A percentile compares a stretch with the other conserved stretches of the same genome.
Conservation (phyloP, 2,888 invertebrate genomes). For the Andricus curvator region DNA sequence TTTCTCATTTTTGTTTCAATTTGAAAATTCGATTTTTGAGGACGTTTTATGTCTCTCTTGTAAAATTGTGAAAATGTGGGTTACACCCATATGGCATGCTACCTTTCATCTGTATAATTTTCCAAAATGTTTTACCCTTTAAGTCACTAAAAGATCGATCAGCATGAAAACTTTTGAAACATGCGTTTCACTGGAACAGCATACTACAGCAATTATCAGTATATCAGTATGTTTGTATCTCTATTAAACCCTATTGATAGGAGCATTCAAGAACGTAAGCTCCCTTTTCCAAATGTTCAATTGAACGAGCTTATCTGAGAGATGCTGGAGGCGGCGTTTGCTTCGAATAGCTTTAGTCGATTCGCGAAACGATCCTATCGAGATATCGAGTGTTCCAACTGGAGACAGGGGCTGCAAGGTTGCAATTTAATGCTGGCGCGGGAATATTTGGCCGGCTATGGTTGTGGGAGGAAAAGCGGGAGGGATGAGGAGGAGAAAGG, state of each 20-base stretch:
- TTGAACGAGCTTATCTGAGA: constrained; percentile 35
- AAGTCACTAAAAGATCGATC: neutral
- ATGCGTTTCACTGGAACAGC: neutral
- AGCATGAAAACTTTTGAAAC: neutral
- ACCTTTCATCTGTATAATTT: no score
- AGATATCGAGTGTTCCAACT: constrained; percentile 35
- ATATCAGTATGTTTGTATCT: neutral
- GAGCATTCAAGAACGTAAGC: constrained; percentile 34
- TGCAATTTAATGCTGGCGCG: constrained; percentile 69
- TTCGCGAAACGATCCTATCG: constrained; percentile 38
- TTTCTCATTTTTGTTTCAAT: no score
- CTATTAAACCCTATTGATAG: constrained; percentile 31
- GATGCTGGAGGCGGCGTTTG: constrained; percentile 35
- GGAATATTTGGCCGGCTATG: constrained; percentile 66
- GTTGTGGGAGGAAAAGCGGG: constrained; percentile 34
- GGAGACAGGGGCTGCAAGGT: constrained; percentile 53
- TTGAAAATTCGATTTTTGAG: no score
- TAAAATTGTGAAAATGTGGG: no score
- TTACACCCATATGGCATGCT: no score
- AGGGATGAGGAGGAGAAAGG: constrained; percentile 27
- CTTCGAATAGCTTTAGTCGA: constrained; percentile 31
- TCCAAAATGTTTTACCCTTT: no score
- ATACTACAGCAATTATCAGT: neutral
- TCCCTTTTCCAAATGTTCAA: constrained; percentile 38
- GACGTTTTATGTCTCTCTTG: no score